These are phyloP conservation scores for Umimayanthus chanpuru DNA, from an alignment of 92 coral and sea anemone genomes.

Conservation along the genomic window DNA sequence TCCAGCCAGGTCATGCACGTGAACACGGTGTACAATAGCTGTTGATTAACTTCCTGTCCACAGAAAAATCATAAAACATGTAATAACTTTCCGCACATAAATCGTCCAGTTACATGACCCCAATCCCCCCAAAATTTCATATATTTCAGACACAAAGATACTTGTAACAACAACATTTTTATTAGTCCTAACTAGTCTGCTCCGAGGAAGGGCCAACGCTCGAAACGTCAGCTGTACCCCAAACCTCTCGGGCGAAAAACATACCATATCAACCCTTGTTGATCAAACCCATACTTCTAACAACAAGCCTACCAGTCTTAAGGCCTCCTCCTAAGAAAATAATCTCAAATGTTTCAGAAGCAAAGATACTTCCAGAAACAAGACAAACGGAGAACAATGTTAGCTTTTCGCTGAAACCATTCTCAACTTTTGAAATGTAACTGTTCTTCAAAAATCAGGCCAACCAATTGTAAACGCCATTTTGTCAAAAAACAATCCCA, in stretches of 20 bases:
- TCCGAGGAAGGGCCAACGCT: no score
- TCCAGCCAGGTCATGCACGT: constrained; percentile 87
- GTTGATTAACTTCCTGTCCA: constrained; percentile 73
- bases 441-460: neutral
- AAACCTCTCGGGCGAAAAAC: no score
- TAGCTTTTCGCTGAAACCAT: no score
- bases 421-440: neutral
- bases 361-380: neutral
- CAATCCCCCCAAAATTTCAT: neutral
- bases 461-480: neutral
- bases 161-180: no score
- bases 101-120: neutral
- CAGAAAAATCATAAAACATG: neutral
- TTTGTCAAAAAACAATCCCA: neutral
- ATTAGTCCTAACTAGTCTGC: no score
- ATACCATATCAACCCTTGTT: no score
- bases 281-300: no score
- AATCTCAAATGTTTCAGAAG: neutral
- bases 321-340: no score
- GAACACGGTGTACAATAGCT: constrained; percentile 77
- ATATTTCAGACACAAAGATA: neutral
- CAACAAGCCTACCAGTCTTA: neutral
- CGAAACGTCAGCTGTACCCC: no score
- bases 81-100: neutral
- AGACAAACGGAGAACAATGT: neutral